phyloP scores from a whole-genome alignment of 2,113 vertebrate genomes.

The human region DNA sequence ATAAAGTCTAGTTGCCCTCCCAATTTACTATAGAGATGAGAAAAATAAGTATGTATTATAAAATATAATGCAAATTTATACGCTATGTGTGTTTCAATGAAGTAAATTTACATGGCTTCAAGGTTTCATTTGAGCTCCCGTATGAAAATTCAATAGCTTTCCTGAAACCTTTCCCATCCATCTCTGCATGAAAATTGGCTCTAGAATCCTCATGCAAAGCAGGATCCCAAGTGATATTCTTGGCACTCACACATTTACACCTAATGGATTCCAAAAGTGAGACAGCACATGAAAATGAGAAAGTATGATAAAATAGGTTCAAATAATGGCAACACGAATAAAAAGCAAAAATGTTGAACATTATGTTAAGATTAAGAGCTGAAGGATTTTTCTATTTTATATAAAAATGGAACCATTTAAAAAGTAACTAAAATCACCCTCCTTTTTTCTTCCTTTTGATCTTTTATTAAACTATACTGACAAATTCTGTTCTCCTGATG shows the following conservation, averaged over 20 bases:
- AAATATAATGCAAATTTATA: constrained; percentile 43
- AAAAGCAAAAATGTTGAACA: not conserved
- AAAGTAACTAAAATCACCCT: not conserved
- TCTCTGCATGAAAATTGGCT: constrained; percentile 54
- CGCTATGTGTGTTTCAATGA: not conserved
- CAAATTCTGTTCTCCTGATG: not conserved
- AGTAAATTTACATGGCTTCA: constrained; percentile 12
- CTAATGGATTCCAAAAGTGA: constrained; percentile 45
- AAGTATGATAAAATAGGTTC: not conserved
- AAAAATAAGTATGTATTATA: not conserved
- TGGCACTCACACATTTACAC: constrained; percentile 44
- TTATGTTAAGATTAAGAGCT: not conserved
- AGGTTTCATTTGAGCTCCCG: constrained; percentile 48
- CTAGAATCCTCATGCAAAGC: constrained; percentile 2
- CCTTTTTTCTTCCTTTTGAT: not conserved
- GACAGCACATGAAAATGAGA: not conserved
- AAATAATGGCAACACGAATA: not conserved
- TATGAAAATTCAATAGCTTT: constrained; percentile 67
- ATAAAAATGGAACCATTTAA: not conserved
- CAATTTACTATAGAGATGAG: not conserved
- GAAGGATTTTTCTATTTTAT: not conserved
- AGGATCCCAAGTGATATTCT: constrained; percentile 5
- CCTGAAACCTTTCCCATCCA: constrained; percentile 20
- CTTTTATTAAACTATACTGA: not conserved
- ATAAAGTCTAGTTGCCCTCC: not conserved